Evolutionary conservation across 2,888 invertebrate genomes (phyloP).

Genomic region (Drosophila eohydei): DNA sequence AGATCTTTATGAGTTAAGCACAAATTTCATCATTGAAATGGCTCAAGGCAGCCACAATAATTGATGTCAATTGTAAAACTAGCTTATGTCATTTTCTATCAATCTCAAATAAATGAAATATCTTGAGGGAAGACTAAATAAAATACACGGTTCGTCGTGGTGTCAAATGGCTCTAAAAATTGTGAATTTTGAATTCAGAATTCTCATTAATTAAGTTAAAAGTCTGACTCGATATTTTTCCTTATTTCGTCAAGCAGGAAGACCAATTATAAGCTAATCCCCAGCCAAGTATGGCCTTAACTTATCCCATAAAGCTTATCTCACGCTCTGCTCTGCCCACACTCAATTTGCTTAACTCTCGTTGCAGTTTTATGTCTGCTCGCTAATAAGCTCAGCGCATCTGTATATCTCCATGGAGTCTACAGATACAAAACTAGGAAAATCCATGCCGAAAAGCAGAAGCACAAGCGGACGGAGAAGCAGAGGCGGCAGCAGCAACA

Average conservation of each 20-base stretch:
- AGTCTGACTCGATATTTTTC: not conserved
- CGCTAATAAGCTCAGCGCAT: constrained; percentile 57
- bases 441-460: constrained; percentile 36
- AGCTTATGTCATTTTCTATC: not conserved
- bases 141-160: too few species aligned
- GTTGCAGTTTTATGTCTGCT: constrained; percentile 33
- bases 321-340: not conserved
- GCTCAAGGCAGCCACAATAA: constrained; percentile 14
- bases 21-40: constrained; percentile 25
- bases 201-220: not conserved
- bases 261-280: constrained; percentile 24
- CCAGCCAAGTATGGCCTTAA: constrained; percentile 12
- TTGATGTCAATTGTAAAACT: constrained; percentile 13
- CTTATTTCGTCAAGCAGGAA: not conserved
- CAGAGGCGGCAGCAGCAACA: not conserved
- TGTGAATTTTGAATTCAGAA: too few species aligned
- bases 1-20: constrained; percentile 23
- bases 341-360: constrained; percentile 26
- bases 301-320: constrained; percentile 26
- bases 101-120: too few species aligned
- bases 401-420: constrained; percentile 30
- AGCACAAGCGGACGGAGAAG: too few species aligned
- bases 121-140: too few species aligned
- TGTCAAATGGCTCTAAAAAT: too few species aligned
- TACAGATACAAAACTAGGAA: constrained; percentile 21